These are phyloP conservation scores for Synergus umbraculus DNA, from an alignment of 2,888 invertebrate genomes.

Conservation along the genomic window DNA sequence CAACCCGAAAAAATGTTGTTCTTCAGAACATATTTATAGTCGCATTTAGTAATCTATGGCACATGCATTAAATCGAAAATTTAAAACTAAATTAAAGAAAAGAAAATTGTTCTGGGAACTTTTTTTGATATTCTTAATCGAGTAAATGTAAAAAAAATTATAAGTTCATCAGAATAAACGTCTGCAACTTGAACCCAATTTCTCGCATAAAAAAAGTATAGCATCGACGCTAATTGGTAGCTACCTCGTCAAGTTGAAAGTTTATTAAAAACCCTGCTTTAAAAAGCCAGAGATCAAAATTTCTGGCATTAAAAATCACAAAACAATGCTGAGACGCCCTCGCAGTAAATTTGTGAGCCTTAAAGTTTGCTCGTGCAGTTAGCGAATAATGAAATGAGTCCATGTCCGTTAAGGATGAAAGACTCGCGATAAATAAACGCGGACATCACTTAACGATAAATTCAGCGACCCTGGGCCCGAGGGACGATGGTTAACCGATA, in stretches of 20 bases:
- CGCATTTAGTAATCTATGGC: no score
- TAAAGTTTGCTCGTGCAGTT: slow-evolving; percentile 25
- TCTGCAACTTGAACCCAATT: no score
- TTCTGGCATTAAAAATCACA: slow-evolving; percentile 32
- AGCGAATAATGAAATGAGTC: slow-evolving; percentile 41
- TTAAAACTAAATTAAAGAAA: no score
- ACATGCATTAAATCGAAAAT: no score
- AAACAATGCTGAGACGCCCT: slow-evolving; percentile 38
- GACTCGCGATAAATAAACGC: slow-evolving; percentile 57
- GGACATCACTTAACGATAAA: slow-evolving; percentile 65
- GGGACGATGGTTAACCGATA: slow-evolving; percentile 56
- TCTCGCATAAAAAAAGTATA: no score
- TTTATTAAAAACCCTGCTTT: slow-evolving; percentile 10
- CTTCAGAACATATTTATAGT: no score
- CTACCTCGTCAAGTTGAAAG: neutral
- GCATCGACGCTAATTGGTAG: slow-evolving; percentile 1
- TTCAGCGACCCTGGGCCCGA: slow-evolving; percentile 61
- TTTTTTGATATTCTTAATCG: no score
- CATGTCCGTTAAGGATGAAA: slow-evolving; percentile 55
- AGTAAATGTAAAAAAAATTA: no score
- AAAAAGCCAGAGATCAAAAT: slow-evolving; percentile 22
- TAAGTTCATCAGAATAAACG: no score
- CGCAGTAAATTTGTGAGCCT: slow-evolving; percentile 17
- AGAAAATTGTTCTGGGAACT: no score
- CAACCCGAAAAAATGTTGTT: neutral